phyloP scores from a whole-genome alignment of 2,888 invertebrate species.

The Phymatocera aterrima region DNA sequence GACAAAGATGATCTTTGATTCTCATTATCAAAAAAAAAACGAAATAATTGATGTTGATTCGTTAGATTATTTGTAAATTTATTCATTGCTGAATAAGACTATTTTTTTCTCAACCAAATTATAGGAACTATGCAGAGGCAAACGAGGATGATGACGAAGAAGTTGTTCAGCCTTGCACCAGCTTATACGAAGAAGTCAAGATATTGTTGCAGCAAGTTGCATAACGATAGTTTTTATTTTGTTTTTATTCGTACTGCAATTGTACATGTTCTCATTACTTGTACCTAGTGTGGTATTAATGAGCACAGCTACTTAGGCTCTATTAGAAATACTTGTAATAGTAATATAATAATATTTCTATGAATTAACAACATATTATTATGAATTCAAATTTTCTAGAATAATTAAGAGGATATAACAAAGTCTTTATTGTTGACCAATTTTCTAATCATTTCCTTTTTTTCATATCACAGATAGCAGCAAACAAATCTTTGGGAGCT shows the following conservation, averaged over 20 bases:
- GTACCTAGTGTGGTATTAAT: conserved; percentile 49
- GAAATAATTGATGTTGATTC: background rate
- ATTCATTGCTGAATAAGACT: background rate
- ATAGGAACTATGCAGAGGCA: conserved; percentile 64
- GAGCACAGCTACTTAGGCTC: background rate
- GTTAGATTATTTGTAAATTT: background rate
- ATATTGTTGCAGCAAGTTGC: conserved; percentile 75
- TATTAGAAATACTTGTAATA: conserved; percentile 8
- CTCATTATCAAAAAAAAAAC: conserved; percentile 28
- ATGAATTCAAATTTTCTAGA: background rate
- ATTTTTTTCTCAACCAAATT: conserved; percentile 47
- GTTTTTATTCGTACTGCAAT: conserved; percentile 71
- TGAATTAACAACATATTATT: conserved; percentile 1
- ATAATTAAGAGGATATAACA: background rate
- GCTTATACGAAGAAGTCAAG: conserved; percentile 77
- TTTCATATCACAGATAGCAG: background rate
- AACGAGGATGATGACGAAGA: conserved; percentile 65
- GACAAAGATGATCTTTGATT: background rate
- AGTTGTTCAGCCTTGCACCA: conserved; percentile 71
- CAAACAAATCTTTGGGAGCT: conserved; percentile 74
- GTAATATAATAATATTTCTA: conserved; percentile 5
- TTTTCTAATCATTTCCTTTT: conserved; percentile 2
- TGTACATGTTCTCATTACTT: conserved; percentile 71
- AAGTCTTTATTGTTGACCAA: background rate
- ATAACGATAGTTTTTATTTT: conserved; percentile 67